These are phyloP conservation scores for Kobus ellipsiprymnus DNA, from an alignment of 2,113 vertebrate species.

Conservation along the genomic window DNA sequence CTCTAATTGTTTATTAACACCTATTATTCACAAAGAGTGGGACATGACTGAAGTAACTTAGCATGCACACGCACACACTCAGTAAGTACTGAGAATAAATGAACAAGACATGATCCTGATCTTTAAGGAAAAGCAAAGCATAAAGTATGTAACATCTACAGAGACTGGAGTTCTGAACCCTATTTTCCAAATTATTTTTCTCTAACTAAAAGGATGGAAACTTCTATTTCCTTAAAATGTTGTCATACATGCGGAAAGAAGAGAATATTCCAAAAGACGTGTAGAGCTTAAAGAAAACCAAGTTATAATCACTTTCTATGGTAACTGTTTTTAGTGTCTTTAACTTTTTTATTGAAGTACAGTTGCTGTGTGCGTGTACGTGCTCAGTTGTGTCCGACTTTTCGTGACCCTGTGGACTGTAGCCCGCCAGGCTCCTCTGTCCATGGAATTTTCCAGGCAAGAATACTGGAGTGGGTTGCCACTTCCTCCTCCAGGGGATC, in stretches of 20 bases:
- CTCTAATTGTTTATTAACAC: not conserved
- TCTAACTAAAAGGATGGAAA: not conserved
- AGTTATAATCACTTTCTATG: not conserved
- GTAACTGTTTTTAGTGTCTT: not conserved
- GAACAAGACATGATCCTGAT: not conserved
- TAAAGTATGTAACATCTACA: not conserved
- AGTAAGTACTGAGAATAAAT: not conserved
- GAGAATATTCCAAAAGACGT: accelerated
- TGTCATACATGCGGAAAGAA: not conserved
- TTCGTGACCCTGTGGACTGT: not conserved
- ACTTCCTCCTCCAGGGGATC: not conserved
- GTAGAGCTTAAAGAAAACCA: not conserved
- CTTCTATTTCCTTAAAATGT: not conserved
- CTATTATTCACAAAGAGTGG: not conserved
- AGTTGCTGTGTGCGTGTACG: not conserved
- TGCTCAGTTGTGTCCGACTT: not conserved
- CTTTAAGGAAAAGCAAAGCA: not conserved
- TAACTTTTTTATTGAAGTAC: not conserved
- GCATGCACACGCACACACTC: accelerated
- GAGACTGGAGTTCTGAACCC: not conserved
- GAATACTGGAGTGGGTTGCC: not conserved
- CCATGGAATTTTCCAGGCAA: not conserved
- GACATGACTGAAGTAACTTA: not conserved
- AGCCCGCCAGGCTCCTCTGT: not conserved
- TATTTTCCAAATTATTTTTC: not conserved